These are phyloP conservation scores for Drosophila santomea DNA, from an alignment of 1,140 invertebrate genomes.

Conservation along the genomic window DNA sequence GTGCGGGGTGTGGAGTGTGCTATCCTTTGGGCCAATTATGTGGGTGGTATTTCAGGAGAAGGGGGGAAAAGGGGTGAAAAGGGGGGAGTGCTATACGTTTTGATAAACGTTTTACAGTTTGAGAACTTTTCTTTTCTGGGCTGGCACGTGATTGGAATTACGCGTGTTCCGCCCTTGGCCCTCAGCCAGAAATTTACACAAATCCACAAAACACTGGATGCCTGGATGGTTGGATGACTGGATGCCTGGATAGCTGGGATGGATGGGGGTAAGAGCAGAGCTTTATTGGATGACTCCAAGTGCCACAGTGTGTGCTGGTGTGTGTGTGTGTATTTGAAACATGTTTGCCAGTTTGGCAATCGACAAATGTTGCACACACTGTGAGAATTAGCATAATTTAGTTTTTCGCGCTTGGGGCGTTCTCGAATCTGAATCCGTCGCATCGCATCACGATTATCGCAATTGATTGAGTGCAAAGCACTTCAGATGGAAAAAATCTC, in stretches of 20 bases:
- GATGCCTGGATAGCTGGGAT: too few species aligned
- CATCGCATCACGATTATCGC: constrained; percentile 35
- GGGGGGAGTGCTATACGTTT: constrained; percentile 40
- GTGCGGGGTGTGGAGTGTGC: too few species aligned
- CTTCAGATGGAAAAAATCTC: constrained; percentile 29
- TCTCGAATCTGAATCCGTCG: constrained; percentile 21
- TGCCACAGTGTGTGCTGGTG: background rate
- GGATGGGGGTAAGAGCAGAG: constrained; percentile 12
- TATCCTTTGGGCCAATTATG: constrained; percentile 56
- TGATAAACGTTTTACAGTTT: constrained; percentile 82
- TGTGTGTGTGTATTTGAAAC: constrained; percentile 9
- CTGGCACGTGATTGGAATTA: constrained; percentile 80
- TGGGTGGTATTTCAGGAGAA: constrained; percentile 3
- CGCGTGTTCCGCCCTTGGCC: constrained; percentile 55
- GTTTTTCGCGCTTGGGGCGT: constrained; percentile 34
- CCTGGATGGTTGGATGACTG: too few species aligned
- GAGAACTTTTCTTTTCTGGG: constrained; percentile 71
- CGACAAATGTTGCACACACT: constrained; percentile 75
- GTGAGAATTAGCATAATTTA: constrained; percentile 69
- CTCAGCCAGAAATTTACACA: constrained; percentile 62
- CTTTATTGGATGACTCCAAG: constrained; percentile 19
- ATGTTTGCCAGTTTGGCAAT: constrained; percentile 76
- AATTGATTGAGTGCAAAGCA: constrained; percentile 41
- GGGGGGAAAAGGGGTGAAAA: background rate
- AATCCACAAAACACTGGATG: constrained; percentile 43